Evolutionary conservation across 2,797 vertebrate genomes (phyloP).

Genomic region (Peromyscus aztecus): DNA sequence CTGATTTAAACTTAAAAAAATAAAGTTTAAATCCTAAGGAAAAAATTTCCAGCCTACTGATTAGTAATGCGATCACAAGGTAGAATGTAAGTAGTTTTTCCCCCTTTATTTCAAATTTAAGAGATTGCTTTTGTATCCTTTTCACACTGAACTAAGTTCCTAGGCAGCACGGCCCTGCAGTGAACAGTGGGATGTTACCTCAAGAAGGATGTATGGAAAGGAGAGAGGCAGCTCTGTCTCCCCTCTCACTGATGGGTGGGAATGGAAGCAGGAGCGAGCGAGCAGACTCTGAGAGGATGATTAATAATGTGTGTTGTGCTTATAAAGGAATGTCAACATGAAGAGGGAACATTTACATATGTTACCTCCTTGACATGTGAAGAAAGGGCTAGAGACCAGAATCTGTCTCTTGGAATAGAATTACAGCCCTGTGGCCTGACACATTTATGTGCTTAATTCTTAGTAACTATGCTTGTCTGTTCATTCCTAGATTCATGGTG

Average conservation of each 20-base stretch:
- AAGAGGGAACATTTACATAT: neutral
- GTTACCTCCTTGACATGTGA: neutral
- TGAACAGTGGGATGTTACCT: neutral
- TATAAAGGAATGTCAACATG: neutral
- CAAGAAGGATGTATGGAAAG: neutral
- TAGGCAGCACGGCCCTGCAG: neutral
- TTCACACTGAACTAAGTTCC: neutral
- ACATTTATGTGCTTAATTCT: conserved; percentile 28
- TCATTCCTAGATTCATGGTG: conserved; percentile 86
- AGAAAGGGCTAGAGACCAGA: neutral
- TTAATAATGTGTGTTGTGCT: neutral
- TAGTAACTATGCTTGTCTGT: neutral
- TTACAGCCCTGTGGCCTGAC: neutral
- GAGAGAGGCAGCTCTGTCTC: neutral
- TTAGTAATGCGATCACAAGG: neutral
- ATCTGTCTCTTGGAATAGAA: neutral
- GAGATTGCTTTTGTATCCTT: neutral
- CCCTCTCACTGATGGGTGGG: neutral
- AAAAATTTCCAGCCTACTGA: neutral
- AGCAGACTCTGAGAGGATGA: neutral
- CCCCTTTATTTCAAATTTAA: conserved; percentile 52
- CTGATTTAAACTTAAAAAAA: neutral
- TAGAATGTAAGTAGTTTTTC: neutral
- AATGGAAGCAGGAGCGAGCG: neutral
- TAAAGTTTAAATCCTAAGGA: neutral